A percentile compares a stretch with the other conserved stretches of the same genome.
Conservation (phyloP, 2,797 vertebrate genomes). For the Pangasius djambal region DNA sequence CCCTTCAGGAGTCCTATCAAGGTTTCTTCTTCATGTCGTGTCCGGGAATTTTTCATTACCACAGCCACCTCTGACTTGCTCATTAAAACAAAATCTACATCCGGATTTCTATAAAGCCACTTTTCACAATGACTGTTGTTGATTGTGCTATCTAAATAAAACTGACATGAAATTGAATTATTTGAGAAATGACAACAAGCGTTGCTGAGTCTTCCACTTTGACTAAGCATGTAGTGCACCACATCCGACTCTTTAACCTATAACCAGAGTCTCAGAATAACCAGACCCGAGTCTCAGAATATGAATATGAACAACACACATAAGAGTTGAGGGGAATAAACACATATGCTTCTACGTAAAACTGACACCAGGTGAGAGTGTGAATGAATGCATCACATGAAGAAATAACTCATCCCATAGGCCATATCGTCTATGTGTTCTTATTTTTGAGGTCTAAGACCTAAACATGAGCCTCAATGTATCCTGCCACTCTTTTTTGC, state of each 20-base stretch:
- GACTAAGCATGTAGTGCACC: background rate
- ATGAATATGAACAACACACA: background rate
- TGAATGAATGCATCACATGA: background rate
- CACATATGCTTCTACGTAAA: background rate
- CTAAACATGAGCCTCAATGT: background rate
- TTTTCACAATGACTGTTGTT: background rate
- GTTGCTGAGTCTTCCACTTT: background rate
- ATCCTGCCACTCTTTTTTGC: constrained; percentile 29
- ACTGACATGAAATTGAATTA: background rate
- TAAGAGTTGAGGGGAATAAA: background rate
- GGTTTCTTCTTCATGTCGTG: too few species aligned
- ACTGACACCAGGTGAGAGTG: background rate
- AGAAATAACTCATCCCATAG: background rate
- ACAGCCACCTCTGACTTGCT: too few species aligned
- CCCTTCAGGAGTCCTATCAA: background rate
- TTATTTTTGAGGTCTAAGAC: background rate
- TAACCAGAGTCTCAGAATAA: too few species aligned
- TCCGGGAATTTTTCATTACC: too few species aligned
- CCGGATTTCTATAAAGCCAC: background rate
- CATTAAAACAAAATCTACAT: background rate
- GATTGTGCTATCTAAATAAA: background rate
- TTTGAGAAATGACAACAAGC: background rate
- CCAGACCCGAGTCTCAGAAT: background rate
- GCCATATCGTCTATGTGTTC: background rate
- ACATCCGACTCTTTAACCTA: background rate